phyloP scores from a whole-genome alignment of 1,140 invertebrate species.

The Neodiprion pinetum region DNA sequence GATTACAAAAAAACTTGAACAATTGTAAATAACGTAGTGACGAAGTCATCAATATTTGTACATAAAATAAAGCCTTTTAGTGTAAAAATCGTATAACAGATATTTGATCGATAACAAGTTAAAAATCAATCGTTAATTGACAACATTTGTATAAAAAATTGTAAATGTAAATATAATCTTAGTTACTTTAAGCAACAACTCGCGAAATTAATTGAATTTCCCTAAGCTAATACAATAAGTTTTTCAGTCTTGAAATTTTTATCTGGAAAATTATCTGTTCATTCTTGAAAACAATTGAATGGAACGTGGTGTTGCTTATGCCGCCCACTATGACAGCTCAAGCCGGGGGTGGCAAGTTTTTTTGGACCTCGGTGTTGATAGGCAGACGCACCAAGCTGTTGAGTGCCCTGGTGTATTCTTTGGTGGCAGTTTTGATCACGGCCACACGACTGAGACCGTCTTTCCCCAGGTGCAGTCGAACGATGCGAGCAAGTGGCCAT shows the following conservation, averaged over 20 bases:
- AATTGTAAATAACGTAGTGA: not conserved
- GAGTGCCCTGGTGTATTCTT: slow-evolving; percentile 13
- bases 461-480: slow-evolving; percentile 24
- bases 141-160: too few species aligned
- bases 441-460: slow-evolving; percentile 26
- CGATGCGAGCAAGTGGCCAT: slow-evolving; percentile 32
- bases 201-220: too few species aligned
- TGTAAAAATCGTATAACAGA: not conserved
- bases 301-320: not conserved
- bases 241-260: too few species aligned
- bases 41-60: not conserved
- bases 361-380: not conserved
- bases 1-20: not conserved
- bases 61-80: not conserved
- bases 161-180: too few species aligned
- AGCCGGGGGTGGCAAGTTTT: not conserved
- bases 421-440: slow-evolving; percentile 16
- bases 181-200: too few species aligned
- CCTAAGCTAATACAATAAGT: too few species aligned
- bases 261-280: too few species aligned
- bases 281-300: not conserved
- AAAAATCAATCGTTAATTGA: too few species aligned
- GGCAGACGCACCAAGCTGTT: not conserved
- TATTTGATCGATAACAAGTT: not conserved
- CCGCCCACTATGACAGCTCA: not conserved